phyloP scores from a whole-genome alignment of 2,888 invertebrate species.

The Exephanes ischioxanthus region DNA sequence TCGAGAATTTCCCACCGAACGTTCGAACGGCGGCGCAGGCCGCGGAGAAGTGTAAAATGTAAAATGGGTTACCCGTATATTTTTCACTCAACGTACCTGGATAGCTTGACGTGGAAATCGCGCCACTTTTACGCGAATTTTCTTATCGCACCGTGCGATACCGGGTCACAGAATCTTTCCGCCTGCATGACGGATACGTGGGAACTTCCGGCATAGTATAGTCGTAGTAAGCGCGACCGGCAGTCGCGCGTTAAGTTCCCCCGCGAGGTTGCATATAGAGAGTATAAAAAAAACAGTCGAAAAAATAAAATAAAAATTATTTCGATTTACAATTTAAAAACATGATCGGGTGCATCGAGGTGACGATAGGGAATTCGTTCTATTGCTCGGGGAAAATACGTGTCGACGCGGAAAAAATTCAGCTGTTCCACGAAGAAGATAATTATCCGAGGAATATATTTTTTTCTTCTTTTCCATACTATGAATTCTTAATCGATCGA shows the following conservation, averaged over 20 bases:
- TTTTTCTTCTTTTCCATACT: too few relatives aligned
- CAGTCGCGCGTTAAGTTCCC: constrained; percentile 59
- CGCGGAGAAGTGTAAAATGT: constrained; percentile 6
- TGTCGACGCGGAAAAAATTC: too few relatives aligned
- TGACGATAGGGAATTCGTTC: too few relatives aligned
- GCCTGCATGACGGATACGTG: constrained; percentile 60
- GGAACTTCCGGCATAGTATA: constrained; percentile 65
- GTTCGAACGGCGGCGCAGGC: neutral
- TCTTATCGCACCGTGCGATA: constrained; percentile 59
- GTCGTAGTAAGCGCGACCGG: constrained; percentile 20
- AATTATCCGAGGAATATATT: too few relatives aligned
- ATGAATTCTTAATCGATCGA: too few relatives aligned
- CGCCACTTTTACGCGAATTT: constrained; percentile 10
- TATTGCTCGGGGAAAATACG: too few relatives aligned
- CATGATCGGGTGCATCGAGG: too few relatives aligned
- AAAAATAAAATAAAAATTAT: constrained; percentile 14
- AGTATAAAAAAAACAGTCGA: neutral
- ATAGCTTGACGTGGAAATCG: constrained; percentile 10
- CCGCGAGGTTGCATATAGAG: constrained; percentile 48
- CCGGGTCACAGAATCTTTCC: constrained; percentile 63
- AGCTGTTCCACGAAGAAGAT: too few relatives aligned
- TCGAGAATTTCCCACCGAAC: constrained; percentile 59
- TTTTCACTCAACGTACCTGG: neutral
- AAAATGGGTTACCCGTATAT: constrained; percentile 35
- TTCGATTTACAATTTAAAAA: neutral